phyloP scores from a whole-genome alignment of 2,797 vertebrate species.

The Leontocebus nigricollis region DNA sequence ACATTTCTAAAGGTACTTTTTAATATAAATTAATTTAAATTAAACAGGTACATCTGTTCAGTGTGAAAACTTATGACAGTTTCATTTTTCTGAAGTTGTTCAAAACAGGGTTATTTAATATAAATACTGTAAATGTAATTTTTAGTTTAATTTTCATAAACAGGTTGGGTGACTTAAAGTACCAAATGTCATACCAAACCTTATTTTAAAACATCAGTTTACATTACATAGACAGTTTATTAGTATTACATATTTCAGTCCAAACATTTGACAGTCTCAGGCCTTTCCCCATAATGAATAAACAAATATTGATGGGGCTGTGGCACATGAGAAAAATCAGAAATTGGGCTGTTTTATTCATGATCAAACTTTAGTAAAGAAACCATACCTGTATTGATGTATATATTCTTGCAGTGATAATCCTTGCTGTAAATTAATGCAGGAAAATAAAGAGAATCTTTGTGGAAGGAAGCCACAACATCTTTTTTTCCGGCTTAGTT shows the following conservation, averaged over 20 bases:
- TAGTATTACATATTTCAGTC: background rate
- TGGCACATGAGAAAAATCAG: background rate
- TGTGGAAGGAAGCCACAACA: background rate
- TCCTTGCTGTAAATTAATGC: background rate
- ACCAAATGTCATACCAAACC: background rate
- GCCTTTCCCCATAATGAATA: background rate
- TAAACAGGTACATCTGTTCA: slow-evolving; percentile 36
- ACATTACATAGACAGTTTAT: background rate
- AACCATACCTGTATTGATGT: background rate
- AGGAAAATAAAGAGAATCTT: background rate
- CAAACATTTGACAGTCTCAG: background rate
- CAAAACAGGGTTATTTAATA: slow-evolving; percentile 19
- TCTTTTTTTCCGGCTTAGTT: background rate
- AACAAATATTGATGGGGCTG: background rate
- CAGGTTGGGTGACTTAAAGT: slow-evolving; percentile 20
- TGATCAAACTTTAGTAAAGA: background rate
- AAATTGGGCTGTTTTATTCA: slow-evolving; percentile 7
- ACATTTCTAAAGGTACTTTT: slow-evolving; percentile 14
- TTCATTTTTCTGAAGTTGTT: slow-evolving; percentile 11
- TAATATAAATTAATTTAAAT: slow-evolving; percentile 55
- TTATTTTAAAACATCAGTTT: slow-evolving; percentile 29
- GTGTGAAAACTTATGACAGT: background rate
- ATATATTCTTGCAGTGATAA: fast-evolving
- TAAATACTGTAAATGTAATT: background rate
- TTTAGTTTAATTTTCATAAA: slow-evolving; percentile 20